Evolutionary conservation across 2,888 invertebrate species (phyloP), one percentile per base, ranked within the genome.

Genomic region (Steinernema scapterisci): DNA sequence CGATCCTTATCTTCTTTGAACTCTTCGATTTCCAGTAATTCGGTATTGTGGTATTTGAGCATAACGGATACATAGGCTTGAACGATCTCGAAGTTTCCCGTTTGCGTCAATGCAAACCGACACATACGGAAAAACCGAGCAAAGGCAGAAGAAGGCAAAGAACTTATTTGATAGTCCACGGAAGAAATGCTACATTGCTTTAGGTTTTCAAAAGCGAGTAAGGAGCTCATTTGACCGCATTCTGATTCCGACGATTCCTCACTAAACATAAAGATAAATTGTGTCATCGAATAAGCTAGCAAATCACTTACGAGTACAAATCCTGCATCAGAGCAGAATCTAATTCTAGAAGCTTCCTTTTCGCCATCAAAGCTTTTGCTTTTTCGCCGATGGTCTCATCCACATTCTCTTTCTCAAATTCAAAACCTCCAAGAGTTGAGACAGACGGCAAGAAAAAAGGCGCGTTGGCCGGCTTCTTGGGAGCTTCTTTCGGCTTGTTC

Each of bases 381-480:
- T 74, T 43, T 48, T 81, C 77, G 6, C 43, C 76, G 6, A 16
- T 16, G 0, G 25, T 11, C 5, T 72, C 76, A 21, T 43, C 76
- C 9, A 38, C 27, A 44, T 76, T 56, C 45, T 54, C 75, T 48
- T 75, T 73, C 38, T 79, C 93, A 88, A 97, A 97, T 87, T 92
- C 92, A 6, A 85, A 85, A 45, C 94, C 89, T 82, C 93, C 92
- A 21, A 95, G 89, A 0, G 93, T 93, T 0, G 94, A 91, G 74
- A 95, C 91, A 0, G 96, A 95, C 0, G 97, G 95, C 72, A 97
- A 89, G 88, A 99, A 97, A 90, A 99, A 99, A 0, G 97, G 97
- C 0, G 95, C 97, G 56, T 92, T 91, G 89, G 94, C 94, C 0
- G 94, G 93, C 0, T 91, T 91, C 85, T 94, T 94, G 0, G 93